Evolutionary conservation across 2,797 vertebrate species (phyloP).

Genomic region (Valencia hispanica): DNA sequence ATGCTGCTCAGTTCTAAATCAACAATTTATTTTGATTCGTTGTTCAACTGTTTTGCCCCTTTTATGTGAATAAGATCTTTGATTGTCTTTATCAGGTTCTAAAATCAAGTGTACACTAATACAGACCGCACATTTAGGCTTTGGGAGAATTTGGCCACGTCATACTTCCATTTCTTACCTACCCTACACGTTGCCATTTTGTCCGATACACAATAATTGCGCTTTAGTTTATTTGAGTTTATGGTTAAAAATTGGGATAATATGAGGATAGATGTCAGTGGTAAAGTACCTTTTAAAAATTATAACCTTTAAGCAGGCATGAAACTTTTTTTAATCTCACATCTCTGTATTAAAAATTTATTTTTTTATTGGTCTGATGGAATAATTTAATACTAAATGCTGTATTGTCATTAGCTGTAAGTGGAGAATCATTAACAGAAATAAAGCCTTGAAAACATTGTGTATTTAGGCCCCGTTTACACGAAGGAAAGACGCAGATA

Average conservation of each 20-base stretch:
- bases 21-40: neutral
- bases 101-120: neutral
- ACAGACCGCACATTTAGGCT: neutral
- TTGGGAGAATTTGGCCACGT: neutral
- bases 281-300: neutral
- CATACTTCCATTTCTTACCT: neutral
- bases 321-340: neutral
- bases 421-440: neutral
- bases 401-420: neutral
- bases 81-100: neutral
- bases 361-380: neutral
- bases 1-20: neutral
- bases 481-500: too few species aligned
- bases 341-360: neutral
- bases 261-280: neutral
- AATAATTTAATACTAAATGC: neutral
- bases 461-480: too few species aligned
- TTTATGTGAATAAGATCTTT: neutral
- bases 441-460: neutral
- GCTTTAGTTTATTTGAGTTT: neutral
- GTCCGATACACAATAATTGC: too few species aligned
- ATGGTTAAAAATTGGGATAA: neutral
- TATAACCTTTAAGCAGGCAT: neutral
- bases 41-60: neutral
- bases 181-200: neutral